Conservation (phyloP, 1,140 invertebrate species). For the Drosophila prosaltans region DNA sequence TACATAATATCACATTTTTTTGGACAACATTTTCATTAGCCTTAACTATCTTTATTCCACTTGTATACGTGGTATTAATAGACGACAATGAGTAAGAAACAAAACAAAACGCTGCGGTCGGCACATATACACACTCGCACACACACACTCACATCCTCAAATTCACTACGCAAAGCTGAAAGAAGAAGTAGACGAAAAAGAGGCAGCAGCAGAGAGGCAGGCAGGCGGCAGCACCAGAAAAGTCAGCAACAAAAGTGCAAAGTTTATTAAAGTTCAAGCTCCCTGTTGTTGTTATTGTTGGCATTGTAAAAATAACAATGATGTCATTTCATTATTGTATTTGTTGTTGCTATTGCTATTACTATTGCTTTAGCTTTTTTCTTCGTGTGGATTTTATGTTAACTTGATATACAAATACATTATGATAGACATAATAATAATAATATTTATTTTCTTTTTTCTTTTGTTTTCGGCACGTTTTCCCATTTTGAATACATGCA, state of each 20-base stretch:
- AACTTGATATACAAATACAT: slow-evolving; percentile 24
- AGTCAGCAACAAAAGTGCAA: slow-evolving; percentile 52
- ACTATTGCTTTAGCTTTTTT: slow-evolving; percentile 6
- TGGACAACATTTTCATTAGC: background rate
- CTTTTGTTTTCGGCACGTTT: slow-evolving; percentile 33
- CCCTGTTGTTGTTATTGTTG: slow-evolving; percentile 30
- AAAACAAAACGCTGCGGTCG: slow-evolving; percentile 16
- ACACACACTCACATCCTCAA: background rate
- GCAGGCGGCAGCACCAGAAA: background rate
- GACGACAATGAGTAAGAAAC: slow-evolving; percentile 15
- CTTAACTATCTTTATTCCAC: background rate
- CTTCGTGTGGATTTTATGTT: slow-evolving; percentile 25
- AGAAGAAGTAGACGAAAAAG: slow-evolving; percentile 9
- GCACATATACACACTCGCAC: background rate
- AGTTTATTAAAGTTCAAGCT: slow-evolving; percentile 74
- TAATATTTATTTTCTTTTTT: slow-evolving; percentile 4
- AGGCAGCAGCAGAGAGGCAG: background rate
- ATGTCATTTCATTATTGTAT: slow-evolving; percentile 60
- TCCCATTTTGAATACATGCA: background rate
- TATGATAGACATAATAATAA: slow-evolving; percentile 16
- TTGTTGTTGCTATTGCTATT: slow-evolving; percentile 8
- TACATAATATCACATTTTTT: no score
- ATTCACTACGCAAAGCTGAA: background rate
- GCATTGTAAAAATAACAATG: slow-evolving; percentile 50
- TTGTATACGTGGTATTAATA: background rate